phyloP scores from a whole-genome alignment of 1,140 invertebrate species.

The Homarus americanus region DNA sequence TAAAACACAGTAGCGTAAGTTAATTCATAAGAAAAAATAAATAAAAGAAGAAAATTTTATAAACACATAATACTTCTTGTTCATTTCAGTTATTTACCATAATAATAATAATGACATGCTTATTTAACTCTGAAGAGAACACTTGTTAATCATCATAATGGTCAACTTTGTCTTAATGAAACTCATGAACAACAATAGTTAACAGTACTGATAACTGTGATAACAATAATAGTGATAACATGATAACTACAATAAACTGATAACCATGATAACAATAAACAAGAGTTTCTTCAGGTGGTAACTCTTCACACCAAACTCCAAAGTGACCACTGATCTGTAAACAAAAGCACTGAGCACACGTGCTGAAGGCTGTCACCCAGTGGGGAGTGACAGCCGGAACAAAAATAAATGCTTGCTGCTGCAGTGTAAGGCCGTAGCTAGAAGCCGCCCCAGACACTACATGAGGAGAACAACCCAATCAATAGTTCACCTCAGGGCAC shows the following conservation, averaged over 20 bases:
- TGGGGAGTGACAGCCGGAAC: background rate
- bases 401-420: background rate
- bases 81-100: background rate
- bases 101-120: background rate
- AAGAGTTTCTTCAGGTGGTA: background rate
- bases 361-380: background rate
- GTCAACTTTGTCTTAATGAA: no score
- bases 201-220: no score
- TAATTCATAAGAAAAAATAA: no score
- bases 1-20: no score
- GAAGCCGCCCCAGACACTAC: background rate
- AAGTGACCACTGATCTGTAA: background rate
- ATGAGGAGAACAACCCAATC: background rate
- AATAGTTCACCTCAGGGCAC: background rate
- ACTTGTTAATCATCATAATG: background rate
- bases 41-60: no score
- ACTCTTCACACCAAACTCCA: background rate
- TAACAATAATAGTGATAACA: no score
- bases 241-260: no score
- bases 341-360: background rate
- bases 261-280: no score
- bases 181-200: no score
- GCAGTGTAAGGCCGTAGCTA: background rate
- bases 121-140: background rate
- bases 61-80: no score